Conservation (phyloP, 2,797 vertebrate species). For the Chelon labrosus region DNA sequence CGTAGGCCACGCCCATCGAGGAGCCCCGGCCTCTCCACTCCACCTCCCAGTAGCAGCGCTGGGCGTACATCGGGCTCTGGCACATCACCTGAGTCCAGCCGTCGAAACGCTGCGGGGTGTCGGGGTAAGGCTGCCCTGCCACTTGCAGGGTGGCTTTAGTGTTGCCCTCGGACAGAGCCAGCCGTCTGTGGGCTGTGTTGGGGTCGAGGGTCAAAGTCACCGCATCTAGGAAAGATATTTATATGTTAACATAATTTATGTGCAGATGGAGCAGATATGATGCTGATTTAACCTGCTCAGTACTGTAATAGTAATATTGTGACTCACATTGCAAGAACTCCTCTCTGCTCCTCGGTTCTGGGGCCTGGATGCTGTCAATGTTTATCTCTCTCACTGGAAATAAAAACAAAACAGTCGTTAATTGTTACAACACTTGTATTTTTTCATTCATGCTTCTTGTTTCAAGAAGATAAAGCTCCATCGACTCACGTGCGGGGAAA, state of each 20-base stretch:
- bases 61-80: conserved; percentile 51
- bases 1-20: conserved; percentile 80
- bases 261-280: too few species aligned
- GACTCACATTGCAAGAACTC: conserved; percentile 86
- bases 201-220: conserved; percentile 80
- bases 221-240: conserved; percentile 66
- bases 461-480: background rate
- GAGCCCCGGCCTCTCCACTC: conserved; percentile 86
- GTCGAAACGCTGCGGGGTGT: conserved; percentile 80
- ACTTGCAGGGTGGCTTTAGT: conserved; percentile 81
- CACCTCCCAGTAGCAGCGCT: conserved; percentile 87
- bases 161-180: conserved; percentile 79
- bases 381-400: conserved; percentile 83
- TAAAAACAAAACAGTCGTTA: background rate
- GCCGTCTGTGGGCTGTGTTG: conserved; percentile 80
- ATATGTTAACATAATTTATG: too few species aligned
- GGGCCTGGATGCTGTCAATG: conserved; percentile 82
- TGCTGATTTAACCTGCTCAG: background rate
- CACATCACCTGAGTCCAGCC: conserved; percentile 86
- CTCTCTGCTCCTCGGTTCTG: conserved; percentile 82
- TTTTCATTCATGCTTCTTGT: too few species aligned
- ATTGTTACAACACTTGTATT: too few species aligned
- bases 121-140: conserved; percentile 51
- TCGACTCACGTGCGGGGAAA: conserved; percentile 77
- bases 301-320: background rate